These are phyloP conservation scores for Cathartes aura DNA, from an alignment of 2,113 vertebrate genomes.

Conservation along the genomic window DNA sequence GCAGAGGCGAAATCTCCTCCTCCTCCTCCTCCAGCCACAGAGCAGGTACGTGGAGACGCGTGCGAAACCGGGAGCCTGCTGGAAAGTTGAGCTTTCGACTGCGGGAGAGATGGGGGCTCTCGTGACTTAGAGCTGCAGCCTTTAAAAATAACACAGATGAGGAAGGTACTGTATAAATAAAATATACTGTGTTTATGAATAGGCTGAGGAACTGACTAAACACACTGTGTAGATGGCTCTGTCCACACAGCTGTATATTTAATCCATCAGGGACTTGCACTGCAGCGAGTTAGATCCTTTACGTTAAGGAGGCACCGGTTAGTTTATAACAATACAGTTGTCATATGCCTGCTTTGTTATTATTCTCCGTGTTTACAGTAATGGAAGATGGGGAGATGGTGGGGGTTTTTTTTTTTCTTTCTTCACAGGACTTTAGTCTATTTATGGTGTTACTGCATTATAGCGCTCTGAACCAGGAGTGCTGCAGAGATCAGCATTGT, in stretches of 20 bases:
- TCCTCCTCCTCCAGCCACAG: constrained; percentile 2
- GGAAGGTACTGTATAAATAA: constrained; percentile 46
- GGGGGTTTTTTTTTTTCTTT: background rate
- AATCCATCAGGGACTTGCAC: background rate
- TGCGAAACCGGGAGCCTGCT: background rate
- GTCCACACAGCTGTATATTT: constrained; percentile 35
- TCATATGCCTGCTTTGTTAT: background rate
- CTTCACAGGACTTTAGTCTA: constrained; percentile 21
- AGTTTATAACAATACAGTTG: background rate
- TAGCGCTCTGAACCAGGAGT: background rate
- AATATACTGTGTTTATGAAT: background rate
- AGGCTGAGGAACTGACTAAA: constrained; percentile 9
- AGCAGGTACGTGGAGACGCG: constrained; percentile 52
- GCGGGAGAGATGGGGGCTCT: background rate
- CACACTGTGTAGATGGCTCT: background rate
- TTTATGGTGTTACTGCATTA: constrained; percentile 27
- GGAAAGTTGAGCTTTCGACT: constrained; percentile 43
- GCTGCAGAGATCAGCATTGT: constrained; percentile 24
- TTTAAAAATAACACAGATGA: constrained; percentile 7
- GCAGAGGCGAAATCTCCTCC: constrained; percentile 20
- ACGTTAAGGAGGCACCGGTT: constrained; percentile 14
- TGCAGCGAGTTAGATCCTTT: background rate
- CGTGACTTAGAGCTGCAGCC: background rate
- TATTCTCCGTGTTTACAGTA: background rate
- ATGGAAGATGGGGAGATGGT: background rate